phyloP scores from a whole-genome alignment of 2,113 vertebrate species.

The Sceloporus undulatus region DNA sequence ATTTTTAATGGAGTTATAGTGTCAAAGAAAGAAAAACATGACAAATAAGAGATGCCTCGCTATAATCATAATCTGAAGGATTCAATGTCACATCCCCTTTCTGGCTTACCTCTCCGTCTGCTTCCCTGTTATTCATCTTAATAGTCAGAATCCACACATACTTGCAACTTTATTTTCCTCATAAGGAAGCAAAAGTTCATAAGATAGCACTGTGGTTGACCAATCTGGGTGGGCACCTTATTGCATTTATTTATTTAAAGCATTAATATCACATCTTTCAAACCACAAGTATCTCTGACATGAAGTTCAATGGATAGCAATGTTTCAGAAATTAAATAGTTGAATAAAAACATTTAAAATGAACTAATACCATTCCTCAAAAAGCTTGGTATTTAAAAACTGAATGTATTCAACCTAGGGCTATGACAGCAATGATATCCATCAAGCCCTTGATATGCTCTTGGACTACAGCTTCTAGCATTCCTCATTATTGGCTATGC shows the following conservation, averaged over 20 bases:
- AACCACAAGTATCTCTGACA: too few species aligned
- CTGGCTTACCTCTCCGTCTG: background rate
- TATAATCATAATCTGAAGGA: background rate
- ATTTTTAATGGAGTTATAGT: slow-evolving; percentile 9
- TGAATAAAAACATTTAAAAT: too few species aligned
- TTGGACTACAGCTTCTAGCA: too few species aligned
- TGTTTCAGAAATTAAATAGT: too few species aligned
- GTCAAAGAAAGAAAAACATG: background rate
- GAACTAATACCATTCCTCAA: too few species aligned
- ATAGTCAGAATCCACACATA: background rate
- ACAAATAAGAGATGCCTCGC: slow-evolving; percentile 26
- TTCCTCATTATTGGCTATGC: too few species aligned
- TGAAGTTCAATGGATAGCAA: too few species aligned
- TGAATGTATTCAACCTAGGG: too few species aligned
- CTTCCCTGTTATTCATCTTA: slow-evolving; percentile 2
- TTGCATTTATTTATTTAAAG: background rate
- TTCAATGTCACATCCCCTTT: background rate
- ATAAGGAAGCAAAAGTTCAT: background rate
- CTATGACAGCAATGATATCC: too few species aligned
- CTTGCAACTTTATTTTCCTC: accelerated
- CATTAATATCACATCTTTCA: too few species aligned
- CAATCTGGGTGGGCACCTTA: background rate
- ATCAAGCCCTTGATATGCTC: too few species aligned
- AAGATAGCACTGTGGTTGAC: background rate
- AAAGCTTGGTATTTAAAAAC: too few species aligned